Conservation (phyloP, 2,113 vertebrate genomes). For the Solea senegalensis region DNA sequence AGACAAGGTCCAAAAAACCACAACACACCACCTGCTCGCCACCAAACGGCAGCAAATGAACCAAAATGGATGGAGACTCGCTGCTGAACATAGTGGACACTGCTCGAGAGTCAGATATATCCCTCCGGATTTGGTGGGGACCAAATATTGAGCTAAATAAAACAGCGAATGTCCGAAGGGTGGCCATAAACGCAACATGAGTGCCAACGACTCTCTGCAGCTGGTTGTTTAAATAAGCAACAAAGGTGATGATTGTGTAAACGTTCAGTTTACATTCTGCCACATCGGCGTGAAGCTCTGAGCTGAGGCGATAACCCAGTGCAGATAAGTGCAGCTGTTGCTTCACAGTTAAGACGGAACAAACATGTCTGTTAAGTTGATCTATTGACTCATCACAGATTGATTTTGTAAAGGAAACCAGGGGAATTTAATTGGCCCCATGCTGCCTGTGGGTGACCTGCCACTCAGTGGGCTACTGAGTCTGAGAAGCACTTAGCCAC, state of each 20-base stretch:
- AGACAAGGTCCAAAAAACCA: not conserved
- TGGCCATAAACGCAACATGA: no score
- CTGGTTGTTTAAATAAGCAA: no score
- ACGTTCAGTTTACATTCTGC: no score
- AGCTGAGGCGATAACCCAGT: no score
- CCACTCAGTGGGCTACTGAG: constrained; percentile 18
- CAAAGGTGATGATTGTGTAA: not conserved
- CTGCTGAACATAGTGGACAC: no score
- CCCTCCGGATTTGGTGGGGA: no score
- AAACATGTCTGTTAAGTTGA: not conserved
- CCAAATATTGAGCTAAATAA: no score
- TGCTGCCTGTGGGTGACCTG: constrained; percentile 15
- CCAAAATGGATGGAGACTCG: not conserved
- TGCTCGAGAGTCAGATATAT: no score
- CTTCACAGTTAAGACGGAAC: not conserved
- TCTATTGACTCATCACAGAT: not conserved
- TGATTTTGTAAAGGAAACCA: not conserved
- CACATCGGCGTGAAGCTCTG: no score
- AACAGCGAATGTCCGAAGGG: no score
- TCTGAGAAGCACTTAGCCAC: constrained; percentile 10
- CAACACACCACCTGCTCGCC: not conserved
- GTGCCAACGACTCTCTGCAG: no score
- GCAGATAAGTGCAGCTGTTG: not conserved
- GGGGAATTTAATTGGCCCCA: not conserved
- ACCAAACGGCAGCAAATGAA: not conserved